Evolutionary conservation across 2,113 vertebrate species (phyloP).

Genomic region (Oncorhynchus tshawytscha): DNA sequence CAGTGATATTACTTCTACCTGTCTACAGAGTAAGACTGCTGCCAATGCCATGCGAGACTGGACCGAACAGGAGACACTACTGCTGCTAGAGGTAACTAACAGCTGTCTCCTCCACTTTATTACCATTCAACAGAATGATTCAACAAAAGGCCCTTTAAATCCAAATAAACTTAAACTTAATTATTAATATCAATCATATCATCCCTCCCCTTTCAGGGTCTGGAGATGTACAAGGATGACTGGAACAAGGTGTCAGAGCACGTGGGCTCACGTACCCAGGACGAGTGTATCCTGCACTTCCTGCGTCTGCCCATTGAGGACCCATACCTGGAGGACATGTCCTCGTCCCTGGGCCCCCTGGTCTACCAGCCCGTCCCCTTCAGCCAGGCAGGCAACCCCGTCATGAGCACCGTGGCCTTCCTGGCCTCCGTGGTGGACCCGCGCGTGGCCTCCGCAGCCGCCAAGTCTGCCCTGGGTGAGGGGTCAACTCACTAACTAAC

Average conservation of each 20-base stretch:
- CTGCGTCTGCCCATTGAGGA: slow-evolving; percentile 93
- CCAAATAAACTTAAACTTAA: too few relatives aligned
- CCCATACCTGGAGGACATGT: slow-evolving; percentile 88
- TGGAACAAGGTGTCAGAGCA: slow-evolving; percentile 98
- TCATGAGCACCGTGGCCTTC: slow-evolving; percentile 97
- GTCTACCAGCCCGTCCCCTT: slow-evolving; percentile 92
- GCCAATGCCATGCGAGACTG: slow-evolving; percentile 91
- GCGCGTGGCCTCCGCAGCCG: slow-evolving; percentile 90
- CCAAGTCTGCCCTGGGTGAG: slow-evolving; percentile 92
- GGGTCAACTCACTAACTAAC: background rate
- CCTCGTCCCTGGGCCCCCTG: slow-evolving; percentile 85
- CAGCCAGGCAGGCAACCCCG: slow-evolving; percentile 94
- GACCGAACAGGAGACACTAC: slow-evolving; percentile 94
- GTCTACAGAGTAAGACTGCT: slow-evolving; percentile 84
- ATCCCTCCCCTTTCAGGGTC: slow-evolving; percentile 50
- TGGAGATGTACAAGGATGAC: slow-evolving; percentile 97
- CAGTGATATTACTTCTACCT: slow-evolving; percentile 27
- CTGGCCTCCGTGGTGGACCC: slow-evolving; percentile 94
- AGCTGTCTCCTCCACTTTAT: background rate
- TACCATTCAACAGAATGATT: too few relatives aligned
- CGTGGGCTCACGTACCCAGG: slow-evolving; percentile 92
- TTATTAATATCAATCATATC: background rate
- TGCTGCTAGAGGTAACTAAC: slow-evolving; percentile 85
- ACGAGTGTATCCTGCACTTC: slow-evolving; percentile 95
- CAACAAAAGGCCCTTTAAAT: too few relatives aligned